Base-by-base conservation (phyloP, 2,888 invertebrate genomes). In the Dicyrtoma fusca region DNA sequence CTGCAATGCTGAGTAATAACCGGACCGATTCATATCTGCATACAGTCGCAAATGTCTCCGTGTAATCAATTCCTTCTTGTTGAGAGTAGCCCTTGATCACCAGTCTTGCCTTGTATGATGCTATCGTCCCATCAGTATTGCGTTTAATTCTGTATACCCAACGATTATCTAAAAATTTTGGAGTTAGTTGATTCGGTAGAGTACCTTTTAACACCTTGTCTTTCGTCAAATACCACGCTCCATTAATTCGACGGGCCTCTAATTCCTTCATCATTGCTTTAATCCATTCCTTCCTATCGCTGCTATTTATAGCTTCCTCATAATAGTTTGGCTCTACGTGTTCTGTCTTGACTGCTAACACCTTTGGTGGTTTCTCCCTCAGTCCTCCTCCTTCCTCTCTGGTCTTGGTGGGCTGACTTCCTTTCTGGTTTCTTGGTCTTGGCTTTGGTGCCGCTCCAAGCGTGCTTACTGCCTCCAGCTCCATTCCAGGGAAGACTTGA, bases 111-210 rank as follows among this genome's bases (percentile, higher is more conserved):
- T 74, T 72, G 26, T 34, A n/a, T n/a, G 59, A n/a, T 1, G 21
- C 55, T 8, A 62, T 1, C 8, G 14, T 26, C 0, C 72, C 72
- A 26, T 69, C 66, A 1, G 72, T 34, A 10, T 45, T 49, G 11
- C 1, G 59, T 25, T 72, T 75, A 0, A 69, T 19, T 23, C 66
- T 70, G 45, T 26, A 75, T 0, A 75, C 57, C 75, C 75, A 75
- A 1, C 68, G 47, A 13, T 13, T 55, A 1, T 70, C 53, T 1
- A 72, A 23, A 0, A 55, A 0, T 14, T 42, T 64, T n/a, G n/a
- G n/a, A n/a, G n/a, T n/a, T n/a, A n/a, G n/a, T n/a, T n/a, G n/a
- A n/a, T n/a, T n/a, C n/a, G n/a, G n/a, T n/a, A n/a, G n/a, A n/a
- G n/a, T n/a, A n/a, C n/a, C n/a, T n/a, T n/a, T n/a, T n/a, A n/a